Base-by-base conservation (phyloP, 2,888 invertebrate genomes). In the Cheilosia grossa region DNA sequence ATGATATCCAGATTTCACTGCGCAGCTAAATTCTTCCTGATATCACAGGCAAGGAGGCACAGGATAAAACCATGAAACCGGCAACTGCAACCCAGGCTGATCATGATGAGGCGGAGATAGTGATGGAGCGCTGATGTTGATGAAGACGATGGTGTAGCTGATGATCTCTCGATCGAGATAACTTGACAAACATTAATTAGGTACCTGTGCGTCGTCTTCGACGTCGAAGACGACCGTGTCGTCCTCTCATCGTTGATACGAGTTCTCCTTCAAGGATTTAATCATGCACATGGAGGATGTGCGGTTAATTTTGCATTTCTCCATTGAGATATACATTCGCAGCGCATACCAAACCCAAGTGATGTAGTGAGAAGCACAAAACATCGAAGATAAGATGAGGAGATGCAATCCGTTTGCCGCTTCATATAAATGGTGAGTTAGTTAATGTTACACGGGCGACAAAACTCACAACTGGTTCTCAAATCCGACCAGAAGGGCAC, bases 161-260 rank as follows among this genome's bases (percentile, higher is more conserved):
- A 83, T 85, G 85, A 85, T 85, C 81, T 75, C 81, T 69, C 81
- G 85, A 85, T 85, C 85, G 72, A 85, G 85, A 85, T 85, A 85
- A 77, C 85, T 85, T 85, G 85, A 85, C 81, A 85, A 81, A 85
- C 85, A 85, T 85, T 85, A 85, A 85, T 85, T 85, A 85, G 85
- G 81, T 85, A 85, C 85, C 85, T 85, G 80, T 81, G 85, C 75
- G 80, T 85, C 66, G 83, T 63, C 69, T 73, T 83, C 78, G 67
- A 56, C 66, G 77, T 77, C 63, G 37, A 58, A 27, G 40, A 21
- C 9, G 24, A 24, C 13, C 3, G 51, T 37, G 37, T 61, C 44
- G 47, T 51, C 58, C 30, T 51, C 47, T 58, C 70, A 37, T 56
- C 58, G 53, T 51, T 40, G 24, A 27, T 56, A 58, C 17, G 7